Conservation (phyloP, 2,113 vertebrate genomes). For the Sisor rabdophorus region DNA sequence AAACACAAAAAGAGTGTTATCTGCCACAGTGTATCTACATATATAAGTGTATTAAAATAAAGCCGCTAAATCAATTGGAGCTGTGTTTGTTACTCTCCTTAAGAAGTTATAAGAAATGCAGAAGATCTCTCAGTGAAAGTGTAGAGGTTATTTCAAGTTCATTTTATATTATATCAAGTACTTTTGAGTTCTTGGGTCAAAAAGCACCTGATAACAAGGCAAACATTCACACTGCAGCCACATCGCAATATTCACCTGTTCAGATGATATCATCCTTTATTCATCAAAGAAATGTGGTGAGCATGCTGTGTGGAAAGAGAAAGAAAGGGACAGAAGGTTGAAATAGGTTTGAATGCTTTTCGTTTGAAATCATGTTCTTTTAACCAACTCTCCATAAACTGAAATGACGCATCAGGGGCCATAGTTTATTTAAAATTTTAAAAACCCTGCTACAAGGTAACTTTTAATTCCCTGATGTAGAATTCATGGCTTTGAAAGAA, state of each 20-base stretch:
- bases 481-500: not conserved
- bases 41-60: not conserved
- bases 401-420: not conserved
- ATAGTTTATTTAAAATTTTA: conserved; percentile 29
- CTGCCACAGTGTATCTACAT: not conserved
- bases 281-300: conserved; percentile 44
- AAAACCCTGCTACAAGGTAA: conserved; percentile 17
- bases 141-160: not conserved
- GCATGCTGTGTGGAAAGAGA: conserved; percentile 19
- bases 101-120: not conserved
- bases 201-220: conserved; percentile 7
- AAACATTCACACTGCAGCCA: conserved; percentile 10
- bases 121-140: not conserved
- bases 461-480: conserved; percentile 30
- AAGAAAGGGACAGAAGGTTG: conserved; percentile 9
- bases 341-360: conserved; percentile 34
- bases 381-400: conserved; percentile 31
- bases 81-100: not conserved
- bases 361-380: conserved; percentile 33
- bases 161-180: conserved; percentile 16
- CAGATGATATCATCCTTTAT: conserved; percentile 48
- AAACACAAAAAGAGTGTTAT: not conserved
- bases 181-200: not conserved
- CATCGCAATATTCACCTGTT: conserved; percentile 37
- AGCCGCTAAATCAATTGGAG: not conserved